Conservation (phyloP, 2,113 vertebrate species). For the Gallinago jamesoni region DNA sequence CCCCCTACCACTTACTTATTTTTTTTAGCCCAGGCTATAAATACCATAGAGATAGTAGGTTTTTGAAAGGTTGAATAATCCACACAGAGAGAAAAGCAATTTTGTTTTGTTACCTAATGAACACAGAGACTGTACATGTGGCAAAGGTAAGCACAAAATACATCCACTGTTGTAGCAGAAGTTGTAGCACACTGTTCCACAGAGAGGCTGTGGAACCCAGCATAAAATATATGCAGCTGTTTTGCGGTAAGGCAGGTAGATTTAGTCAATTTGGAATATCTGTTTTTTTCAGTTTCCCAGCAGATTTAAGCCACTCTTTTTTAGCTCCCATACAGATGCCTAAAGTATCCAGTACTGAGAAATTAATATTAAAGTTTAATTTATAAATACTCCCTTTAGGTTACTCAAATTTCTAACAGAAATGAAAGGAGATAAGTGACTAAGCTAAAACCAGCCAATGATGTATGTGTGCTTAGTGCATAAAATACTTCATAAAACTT, state of each 20-base stretch:
- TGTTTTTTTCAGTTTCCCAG: neutral
- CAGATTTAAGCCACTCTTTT: neutral
- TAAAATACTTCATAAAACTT: neutral
- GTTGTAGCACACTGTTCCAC: neutral
- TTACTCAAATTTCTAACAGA: neutral
- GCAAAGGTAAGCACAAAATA: neutral
- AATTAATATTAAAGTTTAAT: constrained; percentile 5
- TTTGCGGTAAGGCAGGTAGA: neutral
- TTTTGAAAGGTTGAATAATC: constrained; percentile 9
- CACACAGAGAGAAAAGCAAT: constrained; percentile 27
- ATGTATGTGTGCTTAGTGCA: neutral
- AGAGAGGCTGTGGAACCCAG: neutral
- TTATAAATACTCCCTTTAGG: neutral
- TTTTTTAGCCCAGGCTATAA: neutral
- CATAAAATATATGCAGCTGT: neutral
- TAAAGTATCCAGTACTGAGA: neutral
- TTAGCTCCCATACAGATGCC: neutral
- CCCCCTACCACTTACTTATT: rapidly evolving
- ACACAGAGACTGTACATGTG: neutral
- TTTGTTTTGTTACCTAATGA: constrained; percentile 3
- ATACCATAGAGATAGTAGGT: neutral
- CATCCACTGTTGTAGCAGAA: neutral
- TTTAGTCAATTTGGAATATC: neutral
- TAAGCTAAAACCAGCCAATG: neutral
- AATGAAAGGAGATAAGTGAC: neutral